Conservation (phyloP, 2,888 invertebrate species). For the Dioctria rufipes region DNA sequence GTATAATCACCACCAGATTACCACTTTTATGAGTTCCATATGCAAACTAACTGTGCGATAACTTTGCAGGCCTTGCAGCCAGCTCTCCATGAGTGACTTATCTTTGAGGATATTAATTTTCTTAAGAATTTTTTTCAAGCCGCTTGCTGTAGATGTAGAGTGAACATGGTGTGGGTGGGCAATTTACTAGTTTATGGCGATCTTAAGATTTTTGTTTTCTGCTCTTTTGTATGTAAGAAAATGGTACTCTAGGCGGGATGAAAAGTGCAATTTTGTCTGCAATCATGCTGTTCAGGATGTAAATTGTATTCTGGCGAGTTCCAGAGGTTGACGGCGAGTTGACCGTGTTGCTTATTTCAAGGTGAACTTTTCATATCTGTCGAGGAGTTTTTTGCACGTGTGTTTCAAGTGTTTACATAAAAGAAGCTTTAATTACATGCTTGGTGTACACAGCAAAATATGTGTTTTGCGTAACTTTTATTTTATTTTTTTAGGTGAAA, state of each 20-base stretch:
- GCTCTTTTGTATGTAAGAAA: background rate
- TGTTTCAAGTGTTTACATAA: no score
- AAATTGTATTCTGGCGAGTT: background rate
- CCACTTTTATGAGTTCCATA: constrained; percentile 19
- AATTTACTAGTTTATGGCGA: background rate
- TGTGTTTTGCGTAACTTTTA: no score
- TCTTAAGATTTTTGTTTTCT: background rate
- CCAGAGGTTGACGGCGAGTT: background rate
- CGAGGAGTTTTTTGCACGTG: background rate
- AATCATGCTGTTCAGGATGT: background rate
- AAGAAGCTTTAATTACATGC: no score
- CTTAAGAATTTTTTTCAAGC: background rate
- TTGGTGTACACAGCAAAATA: no score
- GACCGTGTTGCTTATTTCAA: background rate
- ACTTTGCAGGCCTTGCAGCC: background rate
- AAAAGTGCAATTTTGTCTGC: background rate
- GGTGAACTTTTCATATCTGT: background rate
- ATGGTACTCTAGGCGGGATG: no score
- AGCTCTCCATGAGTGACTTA: background rate
- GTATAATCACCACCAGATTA: constrained; percentile 16
- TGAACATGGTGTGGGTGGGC: background rate
- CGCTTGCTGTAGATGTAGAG: background rate
- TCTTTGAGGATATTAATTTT: constrained; percentile 3
- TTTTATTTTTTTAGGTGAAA: no score
- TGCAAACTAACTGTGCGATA: background rate